These are phyloP conservation scores for Eulacestoma nigropectus DNA, from an alignment of 2,113 vertebrate species.

Conservation along the genomic window DNA sequence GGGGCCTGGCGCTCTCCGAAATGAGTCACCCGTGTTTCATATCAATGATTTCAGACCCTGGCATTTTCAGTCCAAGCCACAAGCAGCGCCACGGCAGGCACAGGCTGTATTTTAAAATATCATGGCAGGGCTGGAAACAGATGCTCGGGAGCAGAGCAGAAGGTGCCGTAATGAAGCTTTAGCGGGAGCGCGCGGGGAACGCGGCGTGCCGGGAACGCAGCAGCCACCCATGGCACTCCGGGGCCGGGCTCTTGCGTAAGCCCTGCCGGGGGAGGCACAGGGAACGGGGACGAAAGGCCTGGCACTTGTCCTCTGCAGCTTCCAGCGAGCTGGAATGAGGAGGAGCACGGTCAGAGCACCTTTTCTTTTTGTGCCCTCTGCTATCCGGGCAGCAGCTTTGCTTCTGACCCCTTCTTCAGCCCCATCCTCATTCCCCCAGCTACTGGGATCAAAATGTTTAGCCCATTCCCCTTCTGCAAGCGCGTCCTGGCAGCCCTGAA, in stretches of 20 bases:
- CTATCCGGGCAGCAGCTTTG: rapidly evolving
- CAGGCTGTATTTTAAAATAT: neutral
- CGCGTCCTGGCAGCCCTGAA: neutral
- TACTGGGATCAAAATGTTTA: neutral
- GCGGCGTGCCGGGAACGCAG: neutral
- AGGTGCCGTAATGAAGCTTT: neutral
- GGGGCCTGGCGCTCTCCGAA: neutral
- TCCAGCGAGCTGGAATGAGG: neutral
- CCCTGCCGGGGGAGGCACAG: neutral
- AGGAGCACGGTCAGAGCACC: neutral
- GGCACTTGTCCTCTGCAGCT: neutral
- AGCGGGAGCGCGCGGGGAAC: neutral
- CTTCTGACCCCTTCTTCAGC: neutral
- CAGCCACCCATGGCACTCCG: neutral
- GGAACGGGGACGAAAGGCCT: neutral
- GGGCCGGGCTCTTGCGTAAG: neutral
- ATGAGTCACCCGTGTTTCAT: slow-evolving; percentile 50
- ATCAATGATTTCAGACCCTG: slow-evolving; percentile 44
- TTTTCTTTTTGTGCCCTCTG: neutral
- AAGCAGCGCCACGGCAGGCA: neutral
- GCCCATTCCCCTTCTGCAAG: neutral
- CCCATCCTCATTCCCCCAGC: rapidly evolving
- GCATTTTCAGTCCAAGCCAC: slow-evolving; percentile 37
- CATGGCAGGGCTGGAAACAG: neutral
- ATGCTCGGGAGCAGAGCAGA: slow-evolving; percentile 35